Evolutionary conservation across 2,113 vertebrate species (phyloP).

Genomic region (Pristiophorus japonicus): DNA sequence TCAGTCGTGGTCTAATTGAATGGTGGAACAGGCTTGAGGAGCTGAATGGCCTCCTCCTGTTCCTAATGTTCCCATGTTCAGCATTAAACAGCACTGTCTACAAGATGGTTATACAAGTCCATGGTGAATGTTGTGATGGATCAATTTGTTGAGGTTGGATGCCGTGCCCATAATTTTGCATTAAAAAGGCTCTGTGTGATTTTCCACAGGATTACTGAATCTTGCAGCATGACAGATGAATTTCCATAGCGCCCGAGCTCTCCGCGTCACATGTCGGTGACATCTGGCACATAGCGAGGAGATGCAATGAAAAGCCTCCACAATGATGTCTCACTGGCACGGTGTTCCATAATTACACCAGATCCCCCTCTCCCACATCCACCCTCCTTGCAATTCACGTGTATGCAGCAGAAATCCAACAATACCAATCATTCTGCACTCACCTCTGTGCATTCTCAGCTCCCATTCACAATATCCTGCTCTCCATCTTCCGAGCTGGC

Average conservation of each 20-base stretch:
- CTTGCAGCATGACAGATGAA: not conserved
- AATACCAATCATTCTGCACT: not conserved
- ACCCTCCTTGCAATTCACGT: not conserved
- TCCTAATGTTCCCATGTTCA: not conserved
- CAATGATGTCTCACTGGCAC: not conserved
- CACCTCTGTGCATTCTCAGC: not conserved
- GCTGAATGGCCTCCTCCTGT: no score
- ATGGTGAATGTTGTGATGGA: not conserved
- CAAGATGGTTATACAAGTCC: not conserved
- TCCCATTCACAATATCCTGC: not conserved
- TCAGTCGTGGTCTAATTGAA: not conserved
- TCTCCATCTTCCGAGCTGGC: no score
- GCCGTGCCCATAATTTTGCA: not conserved
- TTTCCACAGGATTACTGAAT: not conserved
- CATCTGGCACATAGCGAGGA: not conserved
- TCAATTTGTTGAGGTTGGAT: not conserved
- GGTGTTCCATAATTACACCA: not conserved
- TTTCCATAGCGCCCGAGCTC: not conserved
- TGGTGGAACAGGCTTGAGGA: not conserved
- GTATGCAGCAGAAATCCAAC: not conserved
- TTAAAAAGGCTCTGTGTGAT: not conserved
- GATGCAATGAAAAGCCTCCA: not conserved
- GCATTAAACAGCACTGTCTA: not conserved
- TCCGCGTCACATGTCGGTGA: not conserved
- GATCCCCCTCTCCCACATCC: not conserved